These are phyloP conservation scores for Brachionichthys hirsutus DNA, from an alignment of 2,113 vertebrate genomes.

Conservation along the genomic window DNA sequence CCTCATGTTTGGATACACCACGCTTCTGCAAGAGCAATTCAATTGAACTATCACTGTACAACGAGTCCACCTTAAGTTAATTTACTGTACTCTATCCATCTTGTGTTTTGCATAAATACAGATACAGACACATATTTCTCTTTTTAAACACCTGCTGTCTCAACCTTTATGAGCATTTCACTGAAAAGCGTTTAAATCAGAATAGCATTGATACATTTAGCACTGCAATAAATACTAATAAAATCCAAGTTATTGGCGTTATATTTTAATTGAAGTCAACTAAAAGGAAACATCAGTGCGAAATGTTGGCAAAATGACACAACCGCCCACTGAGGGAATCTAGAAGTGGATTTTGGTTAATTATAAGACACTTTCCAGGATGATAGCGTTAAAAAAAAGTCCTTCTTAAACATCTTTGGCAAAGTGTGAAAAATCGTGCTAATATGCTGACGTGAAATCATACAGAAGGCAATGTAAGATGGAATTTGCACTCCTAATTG, in stretches of 20 bases:
- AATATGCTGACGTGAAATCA: background rate
- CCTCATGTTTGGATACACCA: conserved; percentile 4
- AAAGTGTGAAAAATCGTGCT: background rate
- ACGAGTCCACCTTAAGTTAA: background rate
- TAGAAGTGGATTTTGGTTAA: conserved; percentile 4
- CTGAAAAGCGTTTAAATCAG: too few species aligned
- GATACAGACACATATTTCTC: too few species aligned
- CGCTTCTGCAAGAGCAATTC: background rate
- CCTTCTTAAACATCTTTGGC: background rate
- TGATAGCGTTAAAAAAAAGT: background rate
- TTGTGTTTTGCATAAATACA: too few species aligned
- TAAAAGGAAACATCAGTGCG: background rate
- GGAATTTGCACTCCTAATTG: conserved; percentile 16
- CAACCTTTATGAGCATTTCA: too few species aligned
- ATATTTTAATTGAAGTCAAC: background rate
- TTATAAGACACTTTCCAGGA: background rate
- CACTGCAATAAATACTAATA: too few species aligned
- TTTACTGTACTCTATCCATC: background rate
- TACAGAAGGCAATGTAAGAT: conserved; percentile 16
- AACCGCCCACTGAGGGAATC: background rate
- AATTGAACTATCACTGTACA: conserved; percentile 1
- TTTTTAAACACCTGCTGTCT: too few species aligned
- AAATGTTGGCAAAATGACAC: too few species aligned
- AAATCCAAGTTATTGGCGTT: background rate
- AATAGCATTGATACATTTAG: too few species aligned